phyloP scores from a whole-genome alignment of 2,888 invertebrate species.

The Gryllus longicercus region DNA sequence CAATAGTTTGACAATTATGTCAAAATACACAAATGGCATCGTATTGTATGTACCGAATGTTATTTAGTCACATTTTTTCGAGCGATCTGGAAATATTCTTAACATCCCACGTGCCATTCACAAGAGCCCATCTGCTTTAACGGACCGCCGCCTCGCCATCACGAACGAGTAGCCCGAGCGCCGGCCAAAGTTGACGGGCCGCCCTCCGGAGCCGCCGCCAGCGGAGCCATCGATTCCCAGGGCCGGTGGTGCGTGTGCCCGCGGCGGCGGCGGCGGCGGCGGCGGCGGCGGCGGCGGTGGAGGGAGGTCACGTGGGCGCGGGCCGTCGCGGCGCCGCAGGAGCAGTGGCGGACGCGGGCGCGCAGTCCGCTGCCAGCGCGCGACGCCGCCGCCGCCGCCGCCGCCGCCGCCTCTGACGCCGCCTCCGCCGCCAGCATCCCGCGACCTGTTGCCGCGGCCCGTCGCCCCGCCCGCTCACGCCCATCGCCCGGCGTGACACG shows the following conservation, averaged over 20 bases:
- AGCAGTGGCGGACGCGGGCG: not conserved
- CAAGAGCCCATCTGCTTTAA: too few relatives aligned
- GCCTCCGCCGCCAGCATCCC: not conserved
- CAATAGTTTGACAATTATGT: too few relatives aligned
- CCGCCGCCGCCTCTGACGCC: not conserved
- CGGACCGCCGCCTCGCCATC: too few relatives aligned
- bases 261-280: not conserved
- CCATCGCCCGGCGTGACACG: too few relatives aligned
- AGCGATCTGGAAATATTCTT: too few relatives aligned
- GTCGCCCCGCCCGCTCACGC: not conserved
- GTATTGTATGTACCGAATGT: too few relatives aligned
- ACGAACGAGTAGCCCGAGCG: too few relatives aligned
- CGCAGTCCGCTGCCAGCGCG: not conserved
- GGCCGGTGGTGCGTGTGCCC: not conserved
- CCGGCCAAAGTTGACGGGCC: too few relatives aligned
- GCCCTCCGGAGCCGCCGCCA: too few relatives aligned
- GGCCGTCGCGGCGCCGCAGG: not conserved
- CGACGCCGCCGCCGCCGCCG: not conserved
- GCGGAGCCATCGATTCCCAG: not conserved
- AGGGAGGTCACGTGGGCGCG: constrained; percentile 1
- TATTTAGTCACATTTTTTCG: too few relatives aligned
- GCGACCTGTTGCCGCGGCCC: not conserved
- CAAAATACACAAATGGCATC: too few relatives aligned
- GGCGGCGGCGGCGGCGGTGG: not conserved
- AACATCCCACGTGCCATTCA: too few relatives aligned